Conservation (phyloP, 2,797 vertebrate genomes). For the Gallinago nigripennis region DNA sequence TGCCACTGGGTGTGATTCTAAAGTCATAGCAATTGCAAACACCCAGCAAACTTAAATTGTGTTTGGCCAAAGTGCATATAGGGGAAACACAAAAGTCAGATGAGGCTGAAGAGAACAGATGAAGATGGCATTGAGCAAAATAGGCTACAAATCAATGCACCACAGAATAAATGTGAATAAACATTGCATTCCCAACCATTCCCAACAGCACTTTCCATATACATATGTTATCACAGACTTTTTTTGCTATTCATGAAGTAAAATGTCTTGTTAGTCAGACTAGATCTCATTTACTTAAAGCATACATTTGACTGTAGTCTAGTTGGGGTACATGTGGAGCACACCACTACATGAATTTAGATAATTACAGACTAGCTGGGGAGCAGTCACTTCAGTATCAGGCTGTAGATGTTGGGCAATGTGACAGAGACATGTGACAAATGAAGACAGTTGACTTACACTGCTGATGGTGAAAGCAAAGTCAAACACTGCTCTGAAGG, state of each 20-base stretch:
- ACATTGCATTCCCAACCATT: neutral
- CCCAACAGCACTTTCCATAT: neutral
- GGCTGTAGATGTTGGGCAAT: neutral
- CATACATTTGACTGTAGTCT: neutral
- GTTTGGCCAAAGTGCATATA: neutral
- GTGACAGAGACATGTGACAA: neutral
- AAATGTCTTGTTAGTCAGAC: neutral
- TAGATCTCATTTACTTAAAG: neutral
- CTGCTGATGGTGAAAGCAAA: neutral
- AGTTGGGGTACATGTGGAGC: neutral
- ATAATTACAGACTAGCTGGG: neutral
- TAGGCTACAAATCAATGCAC: neutral
- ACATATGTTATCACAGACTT: neutral
- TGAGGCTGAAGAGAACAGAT: neutral
- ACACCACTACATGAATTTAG: rapidly evolving
- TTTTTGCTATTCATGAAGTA: neutral
- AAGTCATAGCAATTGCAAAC: neutral
- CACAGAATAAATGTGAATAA: neutral
- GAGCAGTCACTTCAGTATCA: neutral
- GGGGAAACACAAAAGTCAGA: neutral
- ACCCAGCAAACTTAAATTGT: neutral
- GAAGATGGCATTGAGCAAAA: neutral
- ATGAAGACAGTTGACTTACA: neutral
- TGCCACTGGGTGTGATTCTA: neutral
- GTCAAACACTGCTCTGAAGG: neutral